phyloP scores from a whole-genome alignment of 2,888 invertebrate species.

The Callyntrura sp. region DNA sequence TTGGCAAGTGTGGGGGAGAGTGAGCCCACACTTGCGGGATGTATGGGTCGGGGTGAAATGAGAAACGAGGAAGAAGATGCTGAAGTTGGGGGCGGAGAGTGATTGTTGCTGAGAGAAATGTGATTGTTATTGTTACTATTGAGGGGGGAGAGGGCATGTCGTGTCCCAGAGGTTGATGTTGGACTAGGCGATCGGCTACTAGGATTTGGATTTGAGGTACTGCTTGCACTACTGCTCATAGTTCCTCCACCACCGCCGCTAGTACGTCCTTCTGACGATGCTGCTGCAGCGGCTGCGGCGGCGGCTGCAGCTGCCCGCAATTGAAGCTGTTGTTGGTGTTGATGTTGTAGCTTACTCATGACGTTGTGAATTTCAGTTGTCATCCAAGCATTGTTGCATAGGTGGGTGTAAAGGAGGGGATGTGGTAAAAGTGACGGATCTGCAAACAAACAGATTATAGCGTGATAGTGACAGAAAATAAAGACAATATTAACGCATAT shows the following conservation, averaged over 20 bases:
- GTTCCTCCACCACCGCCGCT: conserved; percentile 58
- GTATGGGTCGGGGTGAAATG: conserved; percentile 77
- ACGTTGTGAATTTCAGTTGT: conserved; percentile 83
- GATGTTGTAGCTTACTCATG: conserved; percentile 83
- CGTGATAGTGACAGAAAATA: background rate
- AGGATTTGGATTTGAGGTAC: conserved; percentile 69
- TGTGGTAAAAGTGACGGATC: conserved; percentile 81
- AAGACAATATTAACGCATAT: background rate
- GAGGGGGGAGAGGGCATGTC: conserved; percentile 68
- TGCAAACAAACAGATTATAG: conserved; percentile 5
- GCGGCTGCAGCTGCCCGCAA: conserved; percentile 66
- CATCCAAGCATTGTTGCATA: conserved; percentile 84
- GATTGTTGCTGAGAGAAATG: conserved; percentile 63
- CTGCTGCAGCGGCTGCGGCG: conserved; percentile 55
- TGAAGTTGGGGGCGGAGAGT: conserved; percentile 57
- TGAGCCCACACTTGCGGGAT: conserved; percentile 15
- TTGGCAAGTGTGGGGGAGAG: too few species aligned
- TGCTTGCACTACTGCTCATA: conserved; percentile 64
- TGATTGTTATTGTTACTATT: conserved; percentile 74
- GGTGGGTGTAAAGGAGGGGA: conserved; percentile 82
- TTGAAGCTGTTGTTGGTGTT: conserved; percentile 82
- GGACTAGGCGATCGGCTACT: conserved; percentile 76
- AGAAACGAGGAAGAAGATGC: conserved; percentile 68
- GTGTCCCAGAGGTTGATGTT: conserved; percentile 49
- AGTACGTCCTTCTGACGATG: conserved; percentile 10